A percentile compares a stretch with the other conserved stretches of the same genome.
Evolutionary conservation across 2,888 invertebrate genomes (phyloP).

Genomic region (Lasioglossum malachurum): DNA sequence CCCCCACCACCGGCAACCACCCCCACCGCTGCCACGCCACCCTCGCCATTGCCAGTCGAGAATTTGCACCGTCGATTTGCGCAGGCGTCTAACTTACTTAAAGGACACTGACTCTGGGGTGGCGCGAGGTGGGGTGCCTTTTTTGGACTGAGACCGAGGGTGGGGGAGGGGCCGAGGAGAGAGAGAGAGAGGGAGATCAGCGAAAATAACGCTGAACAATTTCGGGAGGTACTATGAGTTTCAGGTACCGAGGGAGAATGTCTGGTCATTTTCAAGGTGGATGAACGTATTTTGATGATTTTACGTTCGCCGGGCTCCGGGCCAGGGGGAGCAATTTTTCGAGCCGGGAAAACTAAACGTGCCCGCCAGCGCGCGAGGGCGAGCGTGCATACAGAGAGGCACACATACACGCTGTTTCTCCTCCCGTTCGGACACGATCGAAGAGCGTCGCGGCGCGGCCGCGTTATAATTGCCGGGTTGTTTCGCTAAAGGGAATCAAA

Average conservation of each 20-base stretch:
- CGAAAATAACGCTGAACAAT: constrained; percentile 70
- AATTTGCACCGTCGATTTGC: constrained; percentile 73
- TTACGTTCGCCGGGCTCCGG: constrained; percentile 21
- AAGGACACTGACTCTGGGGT: constrained; percentile 82
- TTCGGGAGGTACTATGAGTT: constrained; percentile 57
- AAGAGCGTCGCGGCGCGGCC: constrained; percentile 10
- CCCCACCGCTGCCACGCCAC: constrained; percentile 42
- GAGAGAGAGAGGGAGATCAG: constrained; percentile 61
- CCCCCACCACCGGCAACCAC: constrained; percentile 40
- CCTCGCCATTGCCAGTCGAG: constrained; percentile 60
- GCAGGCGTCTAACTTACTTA: constrained; percentile 80
- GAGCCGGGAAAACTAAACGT: constrained; percentile 10
- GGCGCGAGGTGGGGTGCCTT: constrained; percentile 53
- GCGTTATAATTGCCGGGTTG: constrained; percentile 32
- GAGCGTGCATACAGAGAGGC: neutral
- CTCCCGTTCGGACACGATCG: constrained; percentile 14
- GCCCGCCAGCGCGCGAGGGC: neutral
- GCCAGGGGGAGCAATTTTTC: constrained; percentile 25
- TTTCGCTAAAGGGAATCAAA: constrained; percentile 37
- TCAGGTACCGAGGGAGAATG: constrained; percentile 33
- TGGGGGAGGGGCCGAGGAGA: constrained; percentile 41
- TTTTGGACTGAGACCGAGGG: constrained; percentile 47
- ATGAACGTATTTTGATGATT: constrained; percentile 60
- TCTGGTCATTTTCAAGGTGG: constrained; percentile 61
- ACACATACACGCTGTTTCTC: neutral